These are phyloP conservation scores for Galbula dea DNA, from an alignment of 2,113 vertebrate genomes.

Conservation along the genomic window DNA sequence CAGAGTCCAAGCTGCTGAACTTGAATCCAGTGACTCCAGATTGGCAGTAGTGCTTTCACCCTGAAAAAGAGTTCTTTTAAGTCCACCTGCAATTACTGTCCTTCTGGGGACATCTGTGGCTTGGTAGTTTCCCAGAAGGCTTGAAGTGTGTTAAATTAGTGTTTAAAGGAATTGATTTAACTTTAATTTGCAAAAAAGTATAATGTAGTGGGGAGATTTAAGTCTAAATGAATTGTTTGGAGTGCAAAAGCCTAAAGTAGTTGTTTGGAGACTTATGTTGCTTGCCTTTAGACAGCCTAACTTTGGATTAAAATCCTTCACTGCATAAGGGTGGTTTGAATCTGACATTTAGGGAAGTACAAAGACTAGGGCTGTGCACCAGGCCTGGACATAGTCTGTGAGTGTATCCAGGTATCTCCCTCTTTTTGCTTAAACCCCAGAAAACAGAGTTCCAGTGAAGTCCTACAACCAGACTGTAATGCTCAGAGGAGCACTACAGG, in stretches of 20 bases:
- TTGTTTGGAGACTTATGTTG: neutral
- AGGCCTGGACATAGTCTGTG: neutral
- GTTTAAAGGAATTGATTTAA: neutral
- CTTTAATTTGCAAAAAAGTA: neutral
- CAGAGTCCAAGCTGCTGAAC: neutral
- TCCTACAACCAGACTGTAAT: neutral
- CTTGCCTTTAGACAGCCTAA: neutral
- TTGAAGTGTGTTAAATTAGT: neutral
- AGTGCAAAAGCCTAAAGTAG: neutral
- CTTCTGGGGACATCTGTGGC: neutral
- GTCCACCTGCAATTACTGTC: neutral
- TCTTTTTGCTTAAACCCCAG: neutral
- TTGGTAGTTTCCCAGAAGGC: neutral
- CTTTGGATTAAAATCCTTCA: neutral
- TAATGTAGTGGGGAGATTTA: neutral
- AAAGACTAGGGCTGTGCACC: neutral
- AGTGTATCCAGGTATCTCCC: neutral
- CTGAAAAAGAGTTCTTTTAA: neutral
- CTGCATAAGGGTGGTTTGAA: neutral
- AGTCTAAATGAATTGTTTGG: too few species aligned
- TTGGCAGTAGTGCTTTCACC: neutral
- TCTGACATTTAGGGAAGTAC: neutral
- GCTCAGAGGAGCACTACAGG: neutral
- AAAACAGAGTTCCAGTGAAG: neutral
- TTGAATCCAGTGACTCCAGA: neutral